Conservation (phyloP, 2,113 vertebrate species). For the Cynoglossus semilaevis region DNA sequence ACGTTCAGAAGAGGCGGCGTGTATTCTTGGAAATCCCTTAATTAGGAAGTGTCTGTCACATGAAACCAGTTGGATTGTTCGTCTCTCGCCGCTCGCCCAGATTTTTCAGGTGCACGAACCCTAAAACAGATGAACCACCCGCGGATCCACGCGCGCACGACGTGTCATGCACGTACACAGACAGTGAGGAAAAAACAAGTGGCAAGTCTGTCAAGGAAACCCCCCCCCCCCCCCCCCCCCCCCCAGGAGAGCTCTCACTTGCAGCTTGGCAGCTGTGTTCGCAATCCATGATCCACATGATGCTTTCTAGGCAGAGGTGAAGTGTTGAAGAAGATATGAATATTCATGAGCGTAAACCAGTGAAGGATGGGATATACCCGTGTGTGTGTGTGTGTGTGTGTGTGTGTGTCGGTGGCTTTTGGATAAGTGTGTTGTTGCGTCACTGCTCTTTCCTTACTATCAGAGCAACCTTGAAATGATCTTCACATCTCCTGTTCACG, state of each 20-base stretch:
- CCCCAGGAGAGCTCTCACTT: slow-evolving; percentile 33
- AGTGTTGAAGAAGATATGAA: slow-evolving; percentile 50
- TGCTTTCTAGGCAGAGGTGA: slow-evolving; percentile 52
- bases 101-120: slow-evolving; percentile 25
- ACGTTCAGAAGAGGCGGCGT: slow-evolving; percentile 13
- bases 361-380: slow-evolving; percentile 2
- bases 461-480: slow-evolving; percentile 64
- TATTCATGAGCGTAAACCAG: slow-evolving; percentile 61
- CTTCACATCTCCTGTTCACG: slow-evolving; percentile 40
- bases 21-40: slow-evolving; percentile 12
- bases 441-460: slow-evolving; percentile 36
- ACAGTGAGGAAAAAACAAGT: slow-evolving; percentile 43
- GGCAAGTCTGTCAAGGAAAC: slow-evolving; percentile 45
- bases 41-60: slow-evolving; percentile 16
- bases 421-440: slow-evolving; percentile 16
- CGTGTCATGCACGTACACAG: neutral
- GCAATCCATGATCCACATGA: slow-evolving; percentile 43
- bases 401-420: slow-evolving; percentile 7
- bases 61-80: slow-evolving; percentile 19
- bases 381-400: slow-evolving; percentile 6
- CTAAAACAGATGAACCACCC: slow-evolving; percentile 16
- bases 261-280: slow-evolving; percentile 30
- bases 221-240: slow-evolving; percentile 12
- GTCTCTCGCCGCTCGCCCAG: slow-evolving; percentile 13
- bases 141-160: neutral